Evolutionary conservation across 2,797 vertebrate genomes (phyloP), one percentile per base, ranked within the genome.

Genomic region (Emys orbicularis): DNA sequence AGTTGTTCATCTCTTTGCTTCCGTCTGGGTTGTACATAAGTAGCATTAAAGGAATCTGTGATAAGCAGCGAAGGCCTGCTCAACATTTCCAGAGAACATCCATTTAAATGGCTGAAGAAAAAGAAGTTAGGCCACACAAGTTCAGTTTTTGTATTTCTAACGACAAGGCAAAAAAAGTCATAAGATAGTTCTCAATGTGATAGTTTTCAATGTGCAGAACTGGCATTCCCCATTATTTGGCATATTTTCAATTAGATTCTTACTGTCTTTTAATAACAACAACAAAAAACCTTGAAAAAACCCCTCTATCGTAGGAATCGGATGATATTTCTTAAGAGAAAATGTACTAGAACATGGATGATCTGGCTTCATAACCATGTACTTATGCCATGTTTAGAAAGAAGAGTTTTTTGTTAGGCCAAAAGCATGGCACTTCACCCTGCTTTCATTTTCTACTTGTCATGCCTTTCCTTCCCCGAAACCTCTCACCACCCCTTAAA

Each of bases 1-100:
- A 99, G 98, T 87, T 99, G 99, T 95, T 99, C 99, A 57, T 99
- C 99, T 90, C 99, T 99, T 97, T 99, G 99, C 92, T 99, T 99
- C 85, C 99, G 98, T 68, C 99, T 99, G 27, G 99, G 99, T 94
- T 99, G 99, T 29, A 99, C 99, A 6, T 99, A 99, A 1, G 99
- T 98, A 87, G 99, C 99, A 94, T 99, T 99, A 97, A 99, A 99
- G 37, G 99, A 99, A 97, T 99, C 99, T 56, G 99, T 99, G 97
- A 99, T 99, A 61, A 99, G 99, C 56, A 99, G 97, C 12, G 99
- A 99, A 12, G 99, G 99, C 56, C 99, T 99, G 96, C 98, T 99
- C 82, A 99, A 98, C 98, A 99, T 99, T 98, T 99, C 99, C 98
- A 99, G 92, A 11, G 99, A 99, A 97, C 99, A 99, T 89, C 99